Evolutionary conservation across 64 coral and sea anemone species (phyloP).

Genomic region (Porites lutea): DNA sequence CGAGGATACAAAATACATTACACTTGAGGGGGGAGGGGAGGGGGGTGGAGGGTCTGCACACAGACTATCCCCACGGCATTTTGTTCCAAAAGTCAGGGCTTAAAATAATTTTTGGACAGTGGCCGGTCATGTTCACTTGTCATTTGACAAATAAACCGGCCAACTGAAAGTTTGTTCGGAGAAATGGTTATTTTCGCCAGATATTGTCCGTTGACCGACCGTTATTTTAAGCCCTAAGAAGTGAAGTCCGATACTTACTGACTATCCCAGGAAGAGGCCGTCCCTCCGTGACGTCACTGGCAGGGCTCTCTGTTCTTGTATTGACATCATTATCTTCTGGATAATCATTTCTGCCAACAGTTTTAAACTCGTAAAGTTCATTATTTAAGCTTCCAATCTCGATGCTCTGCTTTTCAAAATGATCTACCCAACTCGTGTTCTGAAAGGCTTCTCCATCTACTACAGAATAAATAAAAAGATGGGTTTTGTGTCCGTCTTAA

Average conservation of each 20-base stretch:
- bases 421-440: slow-evolving; percentile 45
- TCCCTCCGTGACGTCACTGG: slow-evolving; percentile 35
- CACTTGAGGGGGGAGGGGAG: too few species aligned
- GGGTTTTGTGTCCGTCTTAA: not conserved
- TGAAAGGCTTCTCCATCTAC: slow-evolving; percentile 14
- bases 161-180: not conserved
- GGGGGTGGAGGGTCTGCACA: too few species aligned
- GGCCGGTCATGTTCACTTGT: too few species aligned
- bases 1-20: too few species aligned
- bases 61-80: too few species aligned
- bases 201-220: too few species aligned
- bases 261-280: slow-evolving; percentile 18
- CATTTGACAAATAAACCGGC: too few species aligned
- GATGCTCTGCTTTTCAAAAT: slow-evolving; percentile 8
- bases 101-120: too few species aligned
- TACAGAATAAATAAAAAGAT: not conserved
- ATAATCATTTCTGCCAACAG: slow-evolving; percentile 48
- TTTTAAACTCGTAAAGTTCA: slow-evolving; percentile 48
- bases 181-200: not conserved
- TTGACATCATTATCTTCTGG: not conserved
- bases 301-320: not conserved
- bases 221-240: too few species aligned
- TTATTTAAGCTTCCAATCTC: slow-evolving; percentile 5
- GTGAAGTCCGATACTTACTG: not conserved
- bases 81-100: too few species aligned